A percentile compares a stretch with the other conserved stretches of the same genome.
Conservation (phyloP, 2,797 vertebrate species). For the Coilia nasus region DNA sequence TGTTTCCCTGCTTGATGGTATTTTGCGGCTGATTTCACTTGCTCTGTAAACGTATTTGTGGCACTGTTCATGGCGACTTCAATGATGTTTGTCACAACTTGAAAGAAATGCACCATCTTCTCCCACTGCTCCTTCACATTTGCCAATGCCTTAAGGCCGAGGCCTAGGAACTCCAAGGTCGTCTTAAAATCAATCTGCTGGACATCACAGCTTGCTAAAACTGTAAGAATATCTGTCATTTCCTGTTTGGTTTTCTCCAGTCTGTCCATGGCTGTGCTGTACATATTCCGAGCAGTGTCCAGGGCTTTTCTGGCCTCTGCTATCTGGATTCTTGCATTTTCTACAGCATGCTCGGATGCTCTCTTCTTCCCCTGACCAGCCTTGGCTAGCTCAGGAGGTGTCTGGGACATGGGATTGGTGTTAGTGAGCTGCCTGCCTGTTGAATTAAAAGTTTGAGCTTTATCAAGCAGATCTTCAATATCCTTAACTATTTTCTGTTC, state of each 20-base stretch:
- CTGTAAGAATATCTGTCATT: constrained; percentile 12
- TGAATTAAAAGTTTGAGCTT: not conserved
- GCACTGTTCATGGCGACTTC: too few relatives aligned
- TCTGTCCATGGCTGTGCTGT: not conserved
- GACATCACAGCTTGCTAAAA: constrained; percentile 49
- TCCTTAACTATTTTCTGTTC: not conserved
- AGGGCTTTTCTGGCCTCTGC: too few relatives aligned
- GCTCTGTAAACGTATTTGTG: not conserved
- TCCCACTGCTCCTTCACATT: too few relatives aligned
- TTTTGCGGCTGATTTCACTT: not conserved
- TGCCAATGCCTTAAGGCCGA: too few relatives aligned
- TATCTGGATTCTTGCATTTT: too few relatives aligned
- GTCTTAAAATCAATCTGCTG: too few relatives aligned
- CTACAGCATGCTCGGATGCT: not conserved
- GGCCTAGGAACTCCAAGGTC: too few relatives aligned
- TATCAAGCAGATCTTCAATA: not conserved
- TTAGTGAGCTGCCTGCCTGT: not conserved
- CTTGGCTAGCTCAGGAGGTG: not conserved
- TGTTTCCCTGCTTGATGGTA: constrained; percentile 38
- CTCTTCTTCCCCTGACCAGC: not conserved
- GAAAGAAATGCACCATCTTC: too few relatives aligned
- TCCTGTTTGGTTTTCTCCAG: not conserved
- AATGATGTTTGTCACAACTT: too few relatives aligned
- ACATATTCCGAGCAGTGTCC: not conserved
- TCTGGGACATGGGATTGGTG: not conserved